These are phyloP conservation scores for Hemicordylus capensis DNA, from an alignment of 2,113 vertebrate species.

Conservation along the genomic window DNA sequence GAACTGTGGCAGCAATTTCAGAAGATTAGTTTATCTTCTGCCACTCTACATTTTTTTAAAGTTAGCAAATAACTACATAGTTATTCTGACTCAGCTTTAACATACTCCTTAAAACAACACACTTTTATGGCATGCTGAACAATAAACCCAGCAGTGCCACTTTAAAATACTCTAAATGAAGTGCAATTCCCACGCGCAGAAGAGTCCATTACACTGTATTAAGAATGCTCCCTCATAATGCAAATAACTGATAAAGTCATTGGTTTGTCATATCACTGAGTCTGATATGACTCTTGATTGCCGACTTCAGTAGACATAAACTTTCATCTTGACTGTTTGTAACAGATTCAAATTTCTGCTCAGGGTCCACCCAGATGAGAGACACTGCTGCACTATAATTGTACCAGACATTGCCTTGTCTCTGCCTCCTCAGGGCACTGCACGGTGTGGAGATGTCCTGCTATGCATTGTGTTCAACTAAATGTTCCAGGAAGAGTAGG, in stretches of 20 bases:
- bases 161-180: background rate
- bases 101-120: background rate
- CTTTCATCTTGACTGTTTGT: no score
- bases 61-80: background rate
- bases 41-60: background rate
- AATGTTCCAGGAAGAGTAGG: no score
- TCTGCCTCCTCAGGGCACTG: no score
- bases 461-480: no score
- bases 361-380: no score
- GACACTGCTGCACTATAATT: no score
- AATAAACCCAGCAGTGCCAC: background rate
- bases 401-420: no score
- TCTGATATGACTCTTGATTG: background rate
- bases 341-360: no score
- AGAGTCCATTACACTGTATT: background rate
- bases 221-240: background rate
- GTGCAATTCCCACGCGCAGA: background rate
- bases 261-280: background rate
- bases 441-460: no score
- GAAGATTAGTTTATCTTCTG: slow-evolving; percentile 12
- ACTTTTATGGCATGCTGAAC: background rate
- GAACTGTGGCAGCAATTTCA: background rate
- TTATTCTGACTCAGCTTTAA: background rate
- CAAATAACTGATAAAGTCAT: background rate
- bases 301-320: background rate